phyloP scores from a whole-genome alignment of 2,888 invertebrate species.

The Nomada fucata region DNA sequence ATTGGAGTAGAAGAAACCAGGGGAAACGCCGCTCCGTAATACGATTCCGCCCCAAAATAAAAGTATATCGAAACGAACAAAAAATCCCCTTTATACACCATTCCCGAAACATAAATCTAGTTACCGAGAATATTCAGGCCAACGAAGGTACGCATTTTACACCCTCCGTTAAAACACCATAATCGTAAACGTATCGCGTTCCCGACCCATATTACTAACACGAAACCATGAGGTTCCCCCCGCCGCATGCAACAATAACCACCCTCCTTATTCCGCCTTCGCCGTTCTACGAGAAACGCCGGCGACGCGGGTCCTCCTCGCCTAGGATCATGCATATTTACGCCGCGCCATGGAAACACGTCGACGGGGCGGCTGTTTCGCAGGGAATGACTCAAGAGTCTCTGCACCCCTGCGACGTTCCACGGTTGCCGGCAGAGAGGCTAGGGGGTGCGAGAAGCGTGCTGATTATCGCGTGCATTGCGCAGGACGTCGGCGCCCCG shows the following conservation, averaged over 20 bases:
- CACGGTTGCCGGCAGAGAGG: conserved; percentile 6
- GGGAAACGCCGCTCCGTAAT: no score
- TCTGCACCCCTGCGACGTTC: conserved; percentile 51
- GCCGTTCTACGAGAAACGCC: no score
- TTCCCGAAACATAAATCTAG: no score
- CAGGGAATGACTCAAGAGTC: conserved; percentile 65
- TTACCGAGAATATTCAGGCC: no score
- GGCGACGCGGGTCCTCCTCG: conserved; percentile 38
- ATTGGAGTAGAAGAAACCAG: no score
- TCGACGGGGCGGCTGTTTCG: conserved; percentile 41
- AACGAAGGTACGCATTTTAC: not conserved
- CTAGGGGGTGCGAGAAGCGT: conserved; percentile 53
- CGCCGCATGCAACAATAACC: not conserved
- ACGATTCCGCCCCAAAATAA: no score
- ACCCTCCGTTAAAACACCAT: not conserved
- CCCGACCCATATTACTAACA: conserved; percentile 2
- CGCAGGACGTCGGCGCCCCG: conserved; percentile 74
- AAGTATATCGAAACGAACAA: no score
- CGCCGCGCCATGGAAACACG: conserved; percentile 32
- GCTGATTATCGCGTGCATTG: conserved; percentile 58
- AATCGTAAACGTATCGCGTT: not conserved
- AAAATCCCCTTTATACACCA: no score
- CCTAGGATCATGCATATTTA: conserved; percentile 57
- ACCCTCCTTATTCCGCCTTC: not conserved
- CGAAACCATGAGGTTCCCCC: not conserved